A percentile compares a stretch with the other conserved stretches of the same genome.
Evolutionary conservation across 1,140 invertebrate genomes (phyloP).

Genomic region (Drosophila melanica): DNA sequence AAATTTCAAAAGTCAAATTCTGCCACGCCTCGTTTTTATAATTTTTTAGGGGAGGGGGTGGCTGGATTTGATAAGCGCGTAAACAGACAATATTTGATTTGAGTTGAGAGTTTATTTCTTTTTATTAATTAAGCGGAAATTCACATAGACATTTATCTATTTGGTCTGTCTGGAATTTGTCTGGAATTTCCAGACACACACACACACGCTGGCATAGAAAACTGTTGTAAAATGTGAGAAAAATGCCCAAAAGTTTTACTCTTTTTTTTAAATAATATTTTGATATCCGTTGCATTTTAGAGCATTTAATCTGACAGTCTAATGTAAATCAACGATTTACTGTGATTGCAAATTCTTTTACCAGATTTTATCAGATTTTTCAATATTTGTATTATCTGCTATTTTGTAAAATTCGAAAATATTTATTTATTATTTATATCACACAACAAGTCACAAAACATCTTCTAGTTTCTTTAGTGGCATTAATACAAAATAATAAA

Average conservation of each 20-base stretch:
- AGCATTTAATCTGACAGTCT: not conserved
- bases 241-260: conserved; percentile 14
- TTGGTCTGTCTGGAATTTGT: no score
- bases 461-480: not conserved
- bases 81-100: conserved; percentile 72
- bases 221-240: conserved; percentile 43
- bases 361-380: no score
- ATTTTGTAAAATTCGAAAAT: no score
- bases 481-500: not conserved
- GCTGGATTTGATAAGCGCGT: conserved; percentile 41
- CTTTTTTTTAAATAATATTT: not conserved
- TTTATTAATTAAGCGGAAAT: conserved; percentile 79
- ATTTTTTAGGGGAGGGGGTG: not conserved
- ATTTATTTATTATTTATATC: no score
- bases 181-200: not conserved
- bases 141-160: conserved; percentile 43
- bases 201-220: not conserved
- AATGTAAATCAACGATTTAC: conserved; percentile 18
- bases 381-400: no score
- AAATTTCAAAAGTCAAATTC: conserved; percentile 40
- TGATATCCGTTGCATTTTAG: conserved; percentile 26
- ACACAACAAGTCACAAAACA: no score
- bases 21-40: conserved; percentile 45
- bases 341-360: conserved; percentile 30
- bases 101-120: conserved; percentile 44